Evolutionary conservation across 2,113 vertebrate genomes (phyloP).

Genomic region (Xenopus borealis): DNA sequence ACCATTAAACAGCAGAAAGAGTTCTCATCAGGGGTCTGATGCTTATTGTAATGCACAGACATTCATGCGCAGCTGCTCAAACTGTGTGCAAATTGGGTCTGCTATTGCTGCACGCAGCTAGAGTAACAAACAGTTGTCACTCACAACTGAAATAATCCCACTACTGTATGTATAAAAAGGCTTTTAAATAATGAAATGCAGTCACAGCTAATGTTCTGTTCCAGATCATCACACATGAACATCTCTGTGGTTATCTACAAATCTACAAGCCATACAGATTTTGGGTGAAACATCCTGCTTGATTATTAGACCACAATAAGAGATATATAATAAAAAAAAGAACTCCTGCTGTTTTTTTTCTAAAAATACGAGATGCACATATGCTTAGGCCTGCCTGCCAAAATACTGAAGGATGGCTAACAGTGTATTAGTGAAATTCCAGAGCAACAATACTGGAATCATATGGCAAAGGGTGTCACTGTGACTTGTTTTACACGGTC

Average conservation of each 20-base stretch:
- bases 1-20: conserved; percentile 42
- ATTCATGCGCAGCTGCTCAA: conserved; percentile 14
- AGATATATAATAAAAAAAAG: too few relatives aligned
- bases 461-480: background rate
- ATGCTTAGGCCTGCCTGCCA: too few relatives aligned
- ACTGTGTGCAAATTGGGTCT: conserved; percentile 13
- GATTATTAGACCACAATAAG: too few relatives aligned
- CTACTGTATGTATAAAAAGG: background rate
- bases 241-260: too few relatives aligned
- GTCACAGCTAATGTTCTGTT: conserved; percentile 51
- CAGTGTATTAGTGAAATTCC: too few relatives aligned
- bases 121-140: background rate
- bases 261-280: too few relatives aligned
- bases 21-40: conserved; percentile 2
- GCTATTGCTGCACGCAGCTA: background rate
- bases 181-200: conserved; percentile 1
- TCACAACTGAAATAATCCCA: conserved; percentile 26
- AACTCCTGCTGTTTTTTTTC: too few relatives aligned
- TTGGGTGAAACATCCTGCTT: too few relatives aligned
- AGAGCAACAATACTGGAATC: background rate
- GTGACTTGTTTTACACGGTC: conserved; percentile 50
- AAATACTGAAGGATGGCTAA: too few relatives aligned
- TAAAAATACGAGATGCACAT: too few relatives aligned
- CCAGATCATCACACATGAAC: conserved; percentile 40
- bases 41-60: conserved; percentile 36